Evolutionary conservation across 2,888 invertebrate species (phyloP), one percentile per base, ranked within the genome.

Genomic region (Lamellibrachia columna): DNA sequence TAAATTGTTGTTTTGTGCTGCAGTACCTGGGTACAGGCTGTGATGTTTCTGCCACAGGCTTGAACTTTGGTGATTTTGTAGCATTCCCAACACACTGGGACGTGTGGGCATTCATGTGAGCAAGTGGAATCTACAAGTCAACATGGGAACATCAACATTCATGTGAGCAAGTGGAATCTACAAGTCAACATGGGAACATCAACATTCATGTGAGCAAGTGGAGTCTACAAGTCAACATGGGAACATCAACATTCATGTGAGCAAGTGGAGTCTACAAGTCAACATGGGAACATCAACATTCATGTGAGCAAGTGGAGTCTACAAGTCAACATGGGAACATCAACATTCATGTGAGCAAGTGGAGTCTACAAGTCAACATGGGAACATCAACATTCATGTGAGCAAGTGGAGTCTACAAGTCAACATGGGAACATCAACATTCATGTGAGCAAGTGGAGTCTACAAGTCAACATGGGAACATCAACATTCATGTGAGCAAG

Each of bases 21-120:
- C 93, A 94, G 93, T 93, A 95, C 95, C 92, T 93, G 58, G 95
- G 95, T 75, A 95, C 93, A 90, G 93, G 93, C 91, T 95, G 95
- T 53, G 95, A 93, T 7, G 95, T 95, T 92, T 94, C 93, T n/a
- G 94, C 94, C 28, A 95, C 94, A 15, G 95, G 95, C 93, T 94
- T 94, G 92, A 95, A 95, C 53, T 55, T 11, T 4, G 90, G 93
- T 8, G 93, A 52, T 8, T 75, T 53, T 22, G 52, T 60, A 52
- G 90, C 90, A 15, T 75, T 90, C 8, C 58, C 58, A 28, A 40
- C 40, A 92, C 92, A 92, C 53, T 52, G 55, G 52, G 75, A n/a
- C 9, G 55, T 53, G 58, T 93, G 93, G 7, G 92, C 53, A n/a
- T 90, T 91, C 90, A 93, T 90, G 90, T 91, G 90, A 2, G 40